Base-by-base conservation (phyloP, 2,888 invertebrate species). In the Trichogramma dendrolimi region DNA sequence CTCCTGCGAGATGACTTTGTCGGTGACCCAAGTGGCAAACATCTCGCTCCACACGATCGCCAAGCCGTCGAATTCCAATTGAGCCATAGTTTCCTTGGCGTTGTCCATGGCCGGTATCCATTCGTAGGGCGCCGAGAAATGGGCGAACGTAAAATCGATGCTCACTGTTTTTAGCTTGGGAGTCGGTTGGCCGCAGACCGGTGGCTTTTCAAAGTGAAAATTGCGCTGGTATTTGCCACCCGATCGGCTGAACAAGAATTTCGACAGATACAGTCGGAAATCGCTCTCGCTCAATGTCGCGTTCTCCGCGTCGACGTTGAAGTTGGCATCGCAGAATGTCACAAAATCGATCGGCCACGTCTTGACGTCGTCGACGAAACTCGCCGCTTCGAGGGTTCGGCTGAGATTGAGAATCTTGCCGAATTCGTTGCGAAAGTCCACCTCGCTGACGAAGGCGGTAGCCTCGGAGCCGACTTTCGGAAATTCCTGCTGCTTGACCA, bases 11-110 rank as follows among this genome's bases (percentile, higher is more conserved):
- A 93, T 89, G 6, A 87, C 84, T 80, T 91, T 90, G 74, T 91
- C 90, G 0, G 90, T 90, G 49, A 87, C 86, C 90, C 91, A 91
- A 67, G 86, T 85, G 6, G 86, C 87, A 72, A 89, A 90, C 57
- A 83, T 83, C 78, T 86, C 86, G 7, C 88, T 86, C 90, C 90
- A 90, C 1, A 86, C 84, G 55, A 86, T 87, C 3, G 84, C 83
- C 76, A 85, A 86, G 42, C 83, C 83, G 27, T 86, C 84, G 1
- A 90, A 83, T 71, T 86, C 83, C 0, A 83, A 79, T 6, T 81
- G 77, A 63, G 82, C 81, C 0, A 86, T 83, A 14, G 88, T 73
- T 58, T 79, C 67, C 74, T 85, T 85, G 0, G 86, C 81, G 62
- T 79, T 74, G 71, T 89, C 86, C 90, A 91, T 91, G 0, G 89